Evolutionary conservation across 2,888 invertebrate genomes (phyloP).

Genomic region (Brachyptera putata): DNA sequence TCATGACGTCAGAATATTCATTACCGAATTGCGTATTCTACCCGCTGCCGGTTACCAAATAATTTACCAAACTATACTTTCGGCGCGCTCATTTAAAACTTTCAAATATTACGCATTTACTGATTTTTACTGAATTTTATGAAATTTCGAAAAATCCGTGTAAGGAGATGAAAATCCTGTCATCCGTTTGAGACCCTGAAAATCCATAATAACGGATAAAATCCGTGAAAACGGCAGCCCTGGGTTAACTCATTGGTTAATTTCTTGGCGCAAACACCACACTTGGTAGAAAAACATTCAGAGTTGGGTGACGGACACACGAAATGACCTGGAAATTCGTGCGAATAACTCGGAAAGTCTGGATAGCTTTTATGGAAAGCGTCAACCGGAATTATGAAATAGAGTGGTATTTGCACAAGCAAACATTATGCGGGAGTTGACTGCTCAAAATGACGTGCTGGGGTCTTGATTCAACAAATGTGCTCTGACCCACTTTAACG

Average conservation of each 20-base stretch:
- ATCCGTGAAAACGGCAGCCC: too few relatives aligned
- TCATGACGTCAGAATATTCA: too few relatives aligned
- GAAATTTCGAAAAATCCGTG: too few relatives aligned
- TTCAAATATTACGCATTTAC: too few relatives aligned
- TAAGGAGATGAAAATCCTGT: too few relatives aligned
- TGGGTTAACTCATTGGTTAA: conserved; percentile 20
- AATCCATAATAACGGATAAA: too few relatives aligned
- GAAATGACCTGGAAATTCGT: neutral
- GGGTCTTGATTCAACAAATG: conserved; percentile 20
- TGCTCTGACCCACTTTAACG: conserved; percentile 15
- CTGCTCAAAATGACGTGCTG: conserved; percentile 13
- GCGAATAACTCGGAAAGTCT: neutral
- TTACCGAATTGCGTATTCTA: too few relatives aligned
- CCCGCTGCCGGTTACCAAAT: too few relatives aligned
- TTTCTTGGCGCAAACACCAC: conserved; percentile 4
- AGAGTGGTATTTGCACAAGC: conserved; percentile 26
- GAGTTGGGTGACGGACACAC: neutral
- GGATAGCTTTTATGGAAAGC: neutral
- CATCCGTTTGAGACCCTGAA: too few relatives aligned
- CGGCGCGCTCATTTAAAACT: too few relatives aligned
- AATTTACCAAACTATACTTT: too few relatives aligned
- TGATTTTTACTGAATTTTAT: too few relatives aligned
- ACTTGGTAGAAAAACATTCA: neutral
- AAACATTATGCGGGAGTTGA: conserved; percentile 24
- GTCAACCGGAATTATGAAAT: conserved; percentile 6